Percentiles rank a stretch among this genome's conserved stretches.
phyloP scores from a whole-genome alignment of 1,140 invertebrate species.

The Listronotus oregonensis region DNA sequence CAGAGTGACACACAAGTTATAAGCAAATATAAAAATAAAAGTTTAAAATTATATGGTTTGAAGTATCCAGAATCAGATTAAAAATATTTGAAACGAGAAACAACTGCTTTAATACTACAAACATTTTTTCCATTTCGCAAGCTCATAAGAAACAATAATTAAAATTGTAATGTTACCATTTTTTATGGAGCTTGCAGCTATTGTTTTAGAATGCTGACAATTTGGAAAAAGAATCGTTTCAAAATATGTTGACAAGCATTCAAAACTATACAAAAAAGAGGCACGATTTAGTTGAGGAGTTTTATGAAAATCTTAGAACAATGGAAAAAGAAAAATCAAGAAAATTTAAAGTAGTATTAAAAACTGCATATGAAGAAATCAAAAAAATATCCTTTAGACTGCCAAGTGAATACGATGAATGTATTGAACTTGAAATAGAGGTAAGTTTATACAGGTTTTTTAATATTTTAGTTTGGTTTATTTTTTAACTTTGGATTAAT shows the following conservation, averaged over 20 bases:
- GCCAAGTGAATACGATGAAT: slow-evolving; percentile 20
- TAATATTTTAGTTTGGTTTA: neutral
- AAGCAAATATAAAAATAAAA: too few relatives aligned
- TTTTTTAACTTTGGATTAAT: too few relatives aligned
- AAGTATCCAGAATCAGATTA: too few relatives aligned
- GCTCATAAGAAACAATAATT: too few relatives aligned
- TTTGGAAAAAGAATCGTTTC: neutral
- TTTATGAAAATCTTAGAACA: neutral
- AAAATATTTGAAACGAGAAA: too few relatives aligned
- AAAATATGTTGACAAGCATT: neutral
- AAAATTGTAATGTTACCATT: too few relatives aligned
- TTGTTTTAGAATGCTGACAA: neutral
- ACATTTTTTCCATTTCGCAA: too few relatives aligned
- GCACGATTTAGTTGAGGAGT: slow-evolving; percentile 8
- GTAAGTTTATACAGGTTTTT: neutral
- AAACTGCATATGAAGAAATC: slow-evolving; percentile 18
- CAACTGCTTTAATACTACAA: too few relatives aligned
- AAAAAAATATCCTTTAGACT: slow-evolving; percentile 15
- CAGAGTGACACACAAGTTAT: too few relatives aligned
- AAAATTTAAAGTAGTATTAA: slow-evolving; percentile 15
- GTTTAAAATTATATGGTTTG: too few relatives aligned
- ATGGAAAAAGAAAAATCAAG: slow-evolving; percentile 18
- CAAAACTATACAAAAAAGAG: slow-evolving; percentile 4
- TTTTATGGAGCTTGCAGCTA: too few relatives aligned
- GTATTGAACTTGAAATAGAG: slow-evolving; percentile 19